phyloP scores from a whole-genome alignment of 2,888 invertebrate genomes.

The Caenorhabditis afra region DNA sequence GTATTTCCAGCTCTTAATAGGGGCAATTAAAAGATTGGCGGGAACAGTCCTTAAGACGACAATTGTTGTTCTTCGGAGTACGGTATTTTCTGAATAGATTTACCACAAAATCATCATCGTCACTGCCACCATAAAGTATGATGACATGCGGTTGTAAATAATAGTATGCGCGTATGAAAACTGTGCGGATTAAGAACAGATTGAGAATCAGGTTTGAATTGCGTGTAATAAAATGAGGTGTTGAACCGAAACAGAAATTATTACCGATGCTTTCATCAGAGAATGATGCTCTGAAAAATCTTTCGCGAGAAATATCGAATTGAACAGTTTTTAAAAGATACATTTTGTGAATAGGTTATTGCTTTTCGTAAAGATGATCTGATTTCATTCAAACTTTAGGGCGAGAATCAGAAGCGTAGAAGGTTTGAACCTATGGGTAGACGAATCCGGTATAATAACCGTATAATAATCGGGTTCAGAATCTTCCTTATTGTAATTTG shows the following conservation, averaged over 20 bases:
- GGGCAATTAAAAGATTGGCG: constrained; percentile 25
- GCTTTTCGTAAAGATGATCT: too few species aligned
- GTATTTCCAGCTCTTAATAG: not conserved
- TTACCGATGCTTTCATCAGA: not conserved
- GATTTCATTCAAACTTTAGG: too few species aligned
- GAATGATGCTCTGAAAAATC: too few species aligned
- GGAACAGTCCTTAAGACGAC: constrained; percentile 14
- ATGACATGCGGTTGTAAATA: constrained; percentile 34
- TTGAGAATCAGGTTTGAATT: constrained; percentile 3
- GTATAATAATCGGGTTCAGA: too few species aligned
- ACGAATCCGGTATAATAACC: too few species aligned
- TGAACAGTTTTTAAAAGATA: too few species aligned
- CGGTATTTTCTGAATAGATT: constrained; percentile 15
- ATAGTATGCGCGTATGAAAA: constrained; percentile 2
- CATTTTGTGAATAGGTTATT: too few species aligned
- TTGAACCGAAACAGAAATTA: constrained; percentile 7
- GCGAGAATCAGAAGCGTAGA: too few species aligned
- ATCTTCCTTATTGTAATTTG: too few species aligned
- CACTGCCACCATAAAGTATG: too few species aligned
- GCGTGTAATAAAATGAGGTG: not conserved
- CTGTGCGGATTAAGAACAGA: constrained; percentile 20
- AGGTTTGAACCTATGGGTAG: too few species aligned
- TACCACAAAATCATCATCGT: constrained; percentile 30
- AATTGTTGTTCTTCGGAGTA: constrained; percentile 28
- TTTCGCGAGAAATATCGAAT: too few species aligned